phyloP scores from a whole-genome alignment of 2,888 invertebrate genomes.

The Onthophagus sagittarius region DNA sequence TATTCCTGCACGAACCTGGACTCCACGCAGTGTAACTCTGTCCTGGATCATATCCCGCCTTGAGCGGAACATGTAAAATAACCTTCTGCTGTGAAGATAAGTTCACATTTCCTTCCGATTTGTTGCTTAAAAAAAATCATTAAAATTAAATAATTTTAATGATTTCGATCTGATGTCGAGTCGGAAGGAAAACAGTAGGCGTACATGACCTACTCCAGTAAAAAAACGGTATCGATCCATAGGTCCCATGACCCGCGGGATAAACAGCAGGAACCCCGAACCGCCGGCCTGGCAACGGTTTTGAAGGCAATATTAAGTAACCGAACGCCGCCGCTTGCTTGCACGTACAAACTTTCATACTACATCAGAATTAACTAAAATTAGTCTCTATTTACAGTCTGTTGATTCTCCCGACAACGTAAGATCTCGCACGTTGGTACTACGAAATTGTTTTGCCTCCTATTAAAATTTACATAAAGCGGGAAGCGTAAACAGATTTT shows the following conservation, averaged over 20 bases:
- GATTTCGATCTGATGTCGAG: no score
- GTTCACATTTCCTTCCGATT: neutral
- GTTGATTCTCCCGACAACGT: neutral
- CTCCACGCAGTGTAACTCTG: neutral
- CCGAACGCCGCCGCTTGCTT: neutral
- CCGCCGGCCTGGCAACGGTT: neutral
- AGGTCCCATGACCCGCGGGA: neutral
- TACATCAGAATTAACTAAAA: neutral
- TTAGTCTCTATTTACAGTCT: neutral
- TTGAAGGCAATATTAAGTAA: neutral
- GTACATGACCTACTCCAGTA: neutral
- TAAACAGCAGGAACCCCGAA: neutral
- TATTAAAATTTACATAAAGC: neutral
- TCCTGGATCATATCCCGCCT: neutral
- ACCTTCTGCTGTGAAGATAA: neutral
- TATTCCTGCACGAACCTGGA: slow-evolving; percentile 15
- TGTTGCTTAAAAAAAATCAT: neutral
- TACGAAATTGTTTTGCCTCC: neutral
- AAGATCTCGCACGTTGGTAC: neutral
- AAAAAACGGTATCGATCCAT: neutral
- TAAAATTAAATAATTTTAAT: neutral
- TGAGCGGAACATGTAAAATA: neutral
- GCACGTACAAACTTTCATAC: neutral
- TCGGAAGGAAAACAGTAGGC: neutral
- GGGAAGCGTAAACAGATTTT: neutral